Evolutionary conservation across 2,113 vertebrate genomes (phyloP).

Genomic region (Anarrhichthys ocellatus): DNA sequence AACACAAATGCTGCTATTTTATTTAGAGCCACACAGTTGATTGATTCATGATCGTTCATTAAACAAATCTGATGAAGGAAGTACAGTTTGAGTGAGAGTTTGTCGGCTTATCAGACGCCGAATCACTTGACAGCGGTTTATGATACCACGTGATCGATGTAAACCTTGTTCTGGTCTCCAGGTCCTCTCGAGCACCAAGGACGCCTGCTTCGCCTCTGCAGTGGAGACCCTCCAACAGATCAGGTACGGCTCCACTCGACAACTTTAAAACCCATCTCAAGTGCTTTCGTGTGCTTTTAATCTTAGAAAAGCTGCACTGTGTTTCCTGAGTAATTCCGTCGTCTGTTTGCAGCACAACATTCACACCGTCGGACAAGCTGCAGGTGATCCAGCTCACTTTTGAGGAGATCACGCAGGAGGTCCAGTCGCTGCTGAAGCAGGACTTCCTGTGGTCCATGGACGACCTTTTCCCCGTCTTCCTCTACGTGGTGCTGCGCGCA

Average conservation of each 20-base stretch:
- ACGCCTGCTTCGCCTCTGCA: conserved; percentile 93
- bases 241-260: conserved; percentile 82
- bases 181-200: conserved; percentile 91
- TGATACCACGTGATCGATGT: background rate
- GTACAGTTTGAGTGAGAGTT: background rate
- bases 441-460: conserved; percentile 99
- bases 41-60: too few species aligned
- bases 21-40: background rate
- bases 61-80: background rate
- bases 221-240: conserved; percentile 98
- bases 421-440: conserved; percentile 89
- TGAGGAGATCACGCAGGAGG: conserved; percentile 96
- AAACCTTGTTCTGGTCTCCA: conserved; percentile 58
- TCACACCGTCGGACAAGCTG: conserved; percentile 97
- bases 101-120: background rate
- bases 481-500: conserved; percentile 97
- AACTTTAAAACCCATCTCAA: too few species aligned
- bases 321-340: background rate
- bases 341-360: conserved; percentile 88
- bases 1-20: too few species aligned
- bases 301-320: too few species aligned
- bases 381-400: conserved; percentile 98
- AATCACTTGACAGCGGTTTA: background rate
- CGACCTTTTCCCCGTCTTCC: conserved; percentile 97
- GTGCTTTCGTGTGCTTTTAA: background rate